These are phyloP conservation scores for Chrysogorgia sp. DNA, from an alignment of 92 coral and sea anemone species.

Conservation along the genomic window DNA sequence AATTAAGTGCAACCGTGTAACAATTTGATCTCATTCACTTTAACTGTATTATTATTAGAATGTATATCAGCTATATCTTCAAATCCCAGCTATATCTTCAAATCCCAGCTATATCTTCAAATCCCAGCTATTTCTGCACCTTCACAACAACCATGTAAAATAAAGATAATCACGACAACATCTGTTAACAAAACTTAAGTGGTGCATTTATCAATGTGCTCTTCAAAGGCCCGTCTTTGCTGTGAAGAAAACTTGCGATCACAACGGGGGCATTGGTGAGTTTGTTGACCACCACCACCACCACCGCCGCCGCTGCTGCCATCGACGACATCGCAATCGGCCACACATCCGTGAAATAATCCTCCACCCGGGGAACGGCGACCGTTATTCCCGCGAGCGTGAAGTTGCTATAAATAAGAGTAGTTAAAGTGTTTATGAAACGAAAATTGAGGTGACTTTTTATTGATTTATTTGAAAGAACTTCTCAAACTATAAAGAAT, in stretches of 20 bases:
- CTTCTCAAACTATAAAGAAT: too few relatives aligned
- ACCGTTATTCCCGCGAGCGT: slow-evolving; percentile 10
- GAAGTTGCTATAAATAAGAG: slow-evolving; percentile 11
- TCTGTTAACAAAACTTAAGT: slow-evolving; percentile 8
- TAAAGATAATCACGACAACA: too few relatives aligned
- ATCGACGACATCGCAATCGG: slow-evolving; percentile 25
- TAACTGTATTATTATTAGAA: too few relatives aligned
- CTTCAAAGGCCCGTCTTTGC: slow-evolving; percentile 22
- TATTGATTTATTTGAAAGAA: too few relatives aligned
- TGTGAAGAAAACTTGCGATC: slow-evolving; percentile 6
- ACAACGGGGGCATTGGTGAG: slow-evolving; percentile 33
- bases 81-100: too few relatives aligned
- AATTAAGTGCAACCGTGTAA: too few relatives aligned
- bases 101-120: too few relatives aligned
- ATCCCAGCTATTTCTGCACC: too few relatives aligned
- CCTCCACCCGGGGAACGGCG: slow-evolving; percentile 34
- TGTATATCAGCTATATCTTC: too few relatives aligned
- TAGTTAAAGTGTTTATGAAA: not conserved
- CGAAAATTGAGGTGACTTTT: too few relatives aligned
- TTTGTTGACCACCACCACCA: not conserved
- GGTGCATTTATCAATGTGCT: slow-evolving; percentile 39
- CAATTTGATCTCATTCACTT: too few relatives aligned
- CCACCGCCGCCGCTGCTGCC: slow-evolving; percentile 4
- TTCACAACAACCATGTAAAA: too few relatives aligned
- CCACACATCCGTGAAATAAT: slow-evolving; percentile 33